Base-by-base conservation (phyloP, 2,113 vertebrate genomes). In the Oncorhynchus masou region DNA sequence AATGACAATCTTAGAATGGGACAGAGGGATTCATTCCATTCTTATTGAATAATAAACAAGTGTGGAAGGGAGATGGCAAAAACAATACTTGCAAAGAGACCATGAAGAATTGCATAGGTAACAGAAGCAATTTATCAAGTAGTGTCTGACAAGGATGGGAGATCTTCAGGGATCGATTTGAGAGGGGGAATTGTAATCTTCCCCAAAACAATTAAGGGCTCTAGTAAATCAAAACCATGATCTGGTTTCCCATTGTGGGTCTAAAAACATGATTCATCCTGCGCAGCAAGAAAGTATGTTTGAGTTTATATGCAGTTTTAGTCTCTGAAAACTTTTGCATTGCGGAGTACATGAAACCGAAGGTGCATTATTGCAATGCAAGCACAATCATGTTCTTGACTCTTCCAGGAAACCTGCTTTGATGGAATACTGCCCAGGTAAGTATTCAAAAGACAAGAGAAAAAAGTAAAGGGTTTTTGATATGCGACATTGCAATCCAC, bases 41-140 rank as follows among this genome's bases (percentile, higher is more conserved):
- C 79, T 16, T 49, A 27, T 57, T 48, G 67, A 48, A 34, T 31
- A n/a, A 25, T 12, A 2, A 19, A 3, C 4, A 62, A 74, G 19
- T 34, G 73, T 2, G 34, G 39, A 34, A 75, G 69, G 29, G 15
- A 27, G 8, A 27, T 8, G 4, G 31, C 72, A 81, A 78, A 75
- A 85, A 82, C 71, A 31, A 83, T 67, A 86, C 83, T 90, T 91
- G 88, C 90, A 91, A 90, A 91, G 88, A 82, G 76, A 81, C 4
- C 49, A 66, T 74, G 74, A 27, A 66, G 25, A 76, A 73, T 73
- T 83, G 86, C 81, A 85, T 74, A 83, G 81, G 81, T 49, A 69
- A 48, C 39, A 71, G 83, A 82, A 84, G 81, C 73, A 68, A 69
- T 76, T 81, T 48, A 75, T 82, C 75, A 74, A 70, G 72, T 68